phyloP scores from a whole-genome alignment of 2,113 vertebrate species.

The Actenoides lindsayi region DNA sequence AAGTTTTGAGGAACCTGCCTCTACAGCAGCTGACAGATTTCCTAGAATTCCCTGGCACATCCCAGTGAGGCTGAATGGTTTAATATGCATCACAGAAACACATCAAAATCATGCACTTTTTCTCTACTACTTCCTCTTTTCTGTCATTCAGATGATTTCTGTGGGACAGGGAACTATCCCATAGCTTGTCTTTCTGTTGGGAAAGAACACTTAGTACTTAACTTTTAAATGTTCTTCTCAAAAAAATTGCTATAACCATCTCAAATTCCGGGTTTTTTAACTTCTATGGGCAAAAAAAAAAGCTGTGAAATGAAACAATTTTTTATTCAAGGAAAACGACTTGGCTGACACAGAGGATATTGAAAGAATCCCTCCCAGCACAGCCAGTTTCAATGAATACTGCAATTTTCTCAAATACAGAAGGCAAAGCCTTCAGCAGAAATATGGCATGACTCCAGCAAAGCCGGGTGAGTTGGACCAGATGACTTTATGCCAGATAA shows the following conservation, averaged over 20 bases:
- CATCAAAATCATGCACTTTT: not conserved
- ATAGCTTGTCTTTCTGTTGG: not conserved
- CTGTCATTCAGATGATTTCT: not conserved
- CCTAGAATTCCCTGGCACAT: slow-evolving; percentile 28
- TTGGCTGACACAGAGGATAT: not conserved
- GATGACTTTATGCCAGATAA: not conserved
- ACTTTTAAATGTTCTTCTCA: not conserved
- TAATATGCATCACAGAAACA: not conserved
- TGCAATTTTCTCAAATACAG: not conserved
- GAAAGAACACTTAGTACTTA: not conserved
- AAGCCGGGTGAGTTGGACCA: not conserved
- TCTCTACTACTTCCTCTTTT: slow-evolving; percentile 3
- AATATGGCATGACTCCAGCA: not conserved
- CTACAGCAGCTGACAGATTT: slow-evolving; percentile 20
- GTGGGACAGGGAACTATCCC: not conserved
- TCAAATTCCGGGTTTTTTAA: not conserved
- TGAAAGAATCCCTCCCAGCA: not conserved
- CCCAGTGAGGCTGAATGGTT: not conserved
- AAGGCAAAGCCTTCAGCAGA: not conserved
- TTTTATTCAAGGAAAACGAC: not conserved
- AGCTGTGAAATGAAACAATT: not conserved
- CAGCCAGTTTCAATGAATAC: not conserved
- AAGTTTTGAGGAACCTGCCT: not conserved
- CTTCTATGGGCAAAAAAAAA: not conserved
- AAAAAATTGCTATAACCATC: not conserved